A percentile compares a stretch with the other conserved stretches of the same genome.
phyloP scores from a whole-genome alignment of 2,888 invertebrate genomes.

The Lasioglossum figueresi region DNA sequence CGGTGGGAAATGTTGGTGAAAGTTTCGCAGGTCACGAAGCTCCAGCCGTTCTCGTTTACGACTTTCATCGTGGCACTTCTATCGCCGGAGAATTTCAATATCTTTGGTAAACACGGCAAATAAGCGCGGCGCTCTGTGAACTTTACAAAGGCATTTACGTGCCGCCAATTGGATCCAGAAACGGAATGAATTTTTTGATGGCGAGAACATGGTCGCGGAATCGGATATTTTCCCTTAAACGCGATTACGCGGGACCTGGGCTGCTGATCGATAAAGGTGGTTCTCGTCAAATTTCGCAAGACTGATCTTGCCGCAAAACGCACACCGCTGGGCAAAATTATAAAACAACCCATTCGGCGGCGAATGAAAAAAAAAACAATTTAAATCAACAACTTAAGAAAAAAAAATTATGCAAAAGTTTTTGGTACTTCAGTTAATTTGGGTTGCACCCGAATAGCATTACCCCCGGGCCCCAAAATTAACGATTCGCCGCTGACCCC shows the following conservation, averaged over 20 bases:
- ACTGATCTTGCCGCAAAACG: neutral
- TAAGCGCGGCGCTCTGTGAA: neutral
- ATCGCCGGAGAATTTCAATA: conserved; percentile 9
- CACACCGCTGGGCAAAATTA: neutral
- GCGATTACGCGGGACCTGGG: neutral
- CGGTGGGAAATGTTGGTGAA: conserved; percentile 24
- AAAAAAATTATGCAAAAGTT: too few relatives aligned
- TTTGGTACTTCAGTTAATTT: too few relatives aligned
- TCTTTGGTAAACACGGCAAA: conserved; percentile 13
- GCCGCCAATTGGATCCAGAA: neutral
- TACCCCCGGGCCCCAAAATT: too few relatives aligned
- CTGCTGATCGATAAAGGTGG: neutral
- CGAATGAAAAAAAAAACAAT: too few relatives aligned
- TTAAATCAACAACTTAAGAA: too few relatives aligned
- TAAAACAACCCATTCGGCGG: neutral
- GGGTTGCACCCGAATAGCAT: too few relatives aligned
- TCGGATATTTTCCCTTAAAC: neutral
- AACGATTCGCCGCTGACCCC: too few relatives aligned
- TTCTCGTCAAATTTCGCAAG: neutral
- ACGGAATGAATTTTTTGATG: neutral
- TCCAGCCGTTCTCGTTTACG: conserved; percentile 17
- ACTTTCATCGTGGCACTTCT: conserved; percentile 9
- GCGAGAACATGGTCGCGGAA: neutral
- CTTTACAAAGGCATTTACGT: neutral
- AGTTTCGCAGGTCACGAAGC: conserved; percentile 41